Evolutionary conservation across 2,888 invertebrate species (phyloP).

Genomic region (Nebria salina): DNA sequence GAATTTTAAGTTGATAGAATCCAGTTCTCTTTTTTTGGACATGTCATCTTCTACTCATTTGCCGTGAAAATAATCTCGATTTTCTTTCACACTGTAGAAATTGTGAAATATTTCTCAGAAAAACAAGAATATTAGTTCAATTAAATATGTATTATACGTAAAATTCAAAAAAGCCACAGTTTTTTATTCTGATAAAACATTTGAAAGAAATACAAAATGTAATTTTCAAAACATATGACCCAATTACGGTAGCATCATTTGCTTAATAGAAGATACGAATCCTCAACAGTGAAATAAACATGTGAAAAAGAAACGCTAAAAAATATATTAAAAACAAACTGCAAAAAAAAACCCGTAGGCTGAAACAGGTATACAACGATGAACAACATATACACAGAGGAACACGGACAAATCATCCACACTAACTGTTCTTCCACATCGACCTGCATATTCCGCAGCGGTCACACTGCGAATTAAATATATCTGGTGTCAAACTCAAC

Average conservation of each 20-base stretch:
- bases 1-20: too few species aligned
- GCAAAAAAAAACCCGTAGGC: slow-evolving; percentile 13
- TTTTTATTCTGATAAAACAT: not conserved
- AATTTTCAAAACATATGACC: slow-evolving; percentile 10
- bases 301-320: not conserved
- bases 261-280: not conserved
- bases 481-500: slow-evolving; percentile 5
- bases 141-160: not conserved
- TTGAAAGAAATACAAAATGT: not conserved
- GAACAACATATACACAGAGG: slow-evolving; percentile 11
- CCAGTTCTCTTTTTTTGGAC: too few species aligned
- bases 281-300: slow-evolving; percentile 4
- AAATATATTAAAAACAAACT: slow-evolving; percentile 5
- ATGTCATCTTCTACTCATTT: too few species aligned
- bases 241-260: not conserved
- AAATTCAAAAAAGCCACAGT: not conserved
- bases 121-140: not conserved
- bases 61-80: too few species aligned
- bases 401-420: slow-evolving; percentile 14
- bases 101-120: too few species aligned
- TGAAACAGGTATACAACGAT: slow-evolving; percentile 7
- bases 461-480: slow-evolving; percentile 15
- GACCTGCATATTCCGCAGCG: slow-evolving; percentile 20
- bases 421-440: slow-evolving; percentile 19
- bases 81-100: too few species aligned